phyloP scores from a whole-genome alignment of 2,113 vertebrate species.

The Lanius collurio region DNA sequence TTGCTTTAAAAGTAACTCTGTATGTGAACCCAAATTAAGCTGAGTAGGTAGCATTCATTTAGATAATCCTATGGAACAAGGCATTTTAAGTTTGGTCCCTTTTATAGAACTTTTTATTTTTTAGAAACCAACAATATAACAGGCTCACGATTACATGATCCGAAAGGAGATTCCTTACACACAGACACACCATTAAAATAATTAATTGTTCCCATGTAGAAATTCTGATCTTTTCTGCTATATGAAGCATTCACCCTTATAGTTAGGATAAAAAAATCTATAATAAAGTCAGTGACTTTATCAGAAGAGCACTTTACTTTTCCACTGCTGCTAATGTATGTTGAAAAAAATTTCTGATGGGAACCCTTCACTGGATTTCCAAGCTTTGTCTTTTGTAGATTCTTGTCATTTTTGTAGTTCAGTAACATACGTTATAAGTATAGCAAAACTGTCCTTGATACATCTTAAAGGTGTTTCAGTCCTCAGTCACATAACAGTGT shows the following conservation, averaged over 20 bases:
- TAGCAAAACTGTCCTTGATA: background rate
- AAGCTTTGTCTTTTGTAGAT: background rate
- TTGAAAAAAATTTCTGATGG: background rate
- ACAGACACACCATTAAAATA: background rate
- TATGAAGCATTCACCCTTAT: background rate
- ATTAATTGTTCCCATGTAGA: background rate
- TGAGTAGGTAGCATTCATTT: background rate
- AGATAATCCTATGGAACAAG: background rate
- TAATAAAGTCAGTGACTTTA: background rate
- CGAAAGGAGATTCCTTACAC: background rate
- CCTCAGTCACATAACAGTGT: background rate
- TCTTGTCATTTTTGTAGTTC: background rate
- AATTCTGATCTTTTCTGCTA: background rate
- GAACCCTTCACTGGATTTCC: background rate
- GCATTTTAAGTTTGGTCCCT: background rate
- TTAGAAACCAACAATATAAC: background rate
- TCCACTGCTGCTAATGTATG: background rate
- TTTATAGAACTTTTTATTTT: background rate
- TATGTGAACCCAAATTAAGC: background rate
- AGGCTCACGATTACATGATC: background rate
- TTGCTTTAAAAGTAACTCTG: background rate
- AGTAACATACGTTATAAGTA: background rate
- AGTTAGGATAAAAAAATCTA: background rate
- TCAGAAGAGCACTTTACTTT: background rate
- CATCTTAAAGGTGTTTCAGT: background rate